Conservation (phyloP, 2,797 vertebrate species). For the Molossus molossus region DNA sequence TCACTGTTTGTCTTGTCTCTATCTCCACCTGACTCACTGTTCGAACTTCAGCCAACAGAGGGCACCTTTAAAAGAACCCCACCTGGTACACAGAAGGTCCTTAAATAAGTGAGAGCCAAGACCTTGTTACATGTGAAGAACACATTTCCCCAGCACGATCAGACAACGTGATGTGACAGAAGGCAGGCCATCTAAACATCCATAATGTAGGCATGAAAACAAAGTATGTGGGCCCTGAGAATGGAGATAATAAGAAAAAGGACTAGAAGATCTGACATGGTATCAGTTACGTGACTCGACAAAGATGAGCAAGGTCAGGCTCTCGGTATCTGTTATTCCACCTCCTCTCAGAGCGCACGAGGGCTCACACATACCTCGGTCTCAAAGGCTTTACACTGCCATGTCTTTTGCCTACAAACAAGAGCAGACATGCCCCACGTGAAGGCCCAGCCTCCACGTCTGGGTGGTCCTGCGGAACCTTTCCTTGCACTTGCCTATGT, state of each 20-base stretch:
- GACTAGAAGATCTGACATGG: background rate
- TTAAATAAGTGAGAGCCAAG: background rate
- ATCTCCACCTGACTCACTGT: background rate
- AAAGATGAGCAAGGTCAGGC: background rate
- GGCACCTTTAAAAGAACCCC: conserved; percentile 10
- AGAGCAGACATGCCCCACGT: background rate
- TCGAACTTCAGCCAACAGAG: background rate
- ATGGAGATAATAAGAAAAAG: background rate
- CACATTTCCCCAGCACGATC: background rate
- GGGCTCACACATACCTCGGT: background rate
- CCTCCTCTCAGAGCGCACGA: background rate
- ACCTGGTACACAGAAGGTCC: background rate
- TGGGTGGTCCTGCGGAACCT: background rate
- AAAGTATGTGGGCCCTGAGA: background rate
- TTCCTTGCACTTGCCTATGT: conserved; percentile 12
- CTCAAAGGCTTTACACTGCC: background rate
- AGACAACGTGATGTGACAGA: background rate
- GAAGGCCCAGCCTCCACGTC: background rate
- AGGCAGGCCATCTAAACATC: background rate
- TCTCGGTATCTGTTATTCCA: background rate
- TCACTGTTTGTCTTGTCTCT: background rate
- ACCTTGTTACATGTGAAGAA: background rate
- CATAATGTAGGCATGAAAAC: background rate
- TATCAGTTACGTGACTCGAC: background rate
- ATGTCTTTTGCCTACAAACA: conserved; percentile 27